Base-by-base conservation (phyloP, 2,113 vertebrate species). In the Porphyrio hochstetteri region DNA sequence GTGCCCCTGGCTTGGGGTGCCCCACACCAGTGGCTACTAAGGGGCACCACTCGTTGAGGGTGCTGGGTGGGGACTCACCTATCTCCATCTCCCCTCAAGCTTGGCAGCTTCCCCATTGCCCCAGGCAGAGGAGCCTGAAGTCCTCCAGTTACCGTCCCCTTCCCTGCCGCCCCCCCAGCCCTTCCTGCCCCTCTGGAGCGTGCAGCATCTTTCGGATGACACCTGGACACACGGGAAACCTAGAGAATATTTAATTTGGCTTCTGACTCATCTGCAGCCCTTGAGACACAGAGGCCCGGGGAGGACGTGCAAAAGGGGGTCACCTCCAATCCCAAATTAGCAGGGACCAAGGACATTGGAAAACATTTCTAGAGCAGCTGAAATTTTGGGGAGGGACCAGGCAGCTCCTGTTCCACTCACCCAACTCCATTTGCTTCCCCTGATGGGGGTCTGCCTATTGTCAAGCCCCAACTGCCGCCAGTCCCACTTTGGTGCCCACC, bases 241-340 rank as follows among this genome's bases (percentile, higher is more conserved):
- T 3, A 0, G 63, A 82, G 57, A 95, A 76, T 50, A 61, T 91
- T 85, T 76, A 46, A 79, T 93, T 92, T 63, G 12, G 52, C 89
- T 95, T 92, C 91, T 91, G 67, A 94, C 65, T 92, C 80, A 86
- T 65, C 71, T 0, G 0, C 4, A 4, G 87, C 79, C 64, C 77
- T 52, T 25, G 91, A 94, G 92, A 78, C 0, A 3, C 0, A 0
- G 69, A 57, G 40, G 59, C 74, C 86, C 71, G 42, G 61, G 53
- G 29, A 60, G 44, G 9, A 55, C 0, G 3, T 20, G 7, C 3
- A 14, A 89, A 97, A 96, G 55, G 59, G 71, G 93, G 95, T 96
- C 96, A 96, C 93, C 95, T 96, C 81, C 3, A 3, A 63, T 90
- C 86, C 48, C 28, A 96, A 96, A 96, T 96, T 95, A 97, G 96